phyloP scores from a whole-genome alignment of 1,140 invertebrate genomes.

The Meloidogyne floridensis region DNA sequence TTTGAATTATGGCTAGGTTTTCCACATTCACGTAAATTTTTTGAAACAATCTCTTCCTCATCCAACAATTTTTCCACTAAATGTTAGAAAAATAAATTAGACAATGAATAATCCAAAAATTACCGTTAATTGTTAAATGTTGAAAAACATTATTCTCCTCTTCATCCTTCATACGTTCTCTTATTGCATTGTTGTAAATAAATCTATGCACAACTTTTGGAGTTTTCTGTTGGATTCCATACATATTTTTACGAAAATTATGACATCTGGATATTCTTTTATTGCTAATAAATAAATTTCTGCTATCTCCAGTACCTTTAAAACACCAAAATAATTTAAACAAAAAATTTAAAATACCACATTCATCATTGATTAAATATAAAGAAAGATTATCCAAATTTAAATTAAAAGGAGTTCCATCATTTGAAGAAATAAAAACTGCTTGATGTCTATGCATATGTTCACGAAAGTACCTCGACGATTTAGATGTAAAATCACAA shows the following conservation, averaged over 20 bases:
- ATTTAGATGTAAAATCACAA: conserved; percentile 58
- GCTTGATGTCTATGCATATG: conserved; percentile 54
- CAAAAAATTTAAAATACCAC: conserved; percentile 28
- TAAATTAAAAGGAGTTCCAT: background rate
- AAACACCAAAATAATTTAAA: background rate
- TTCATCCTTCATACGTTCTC: background rate
- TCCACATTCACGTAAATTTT: background rate
- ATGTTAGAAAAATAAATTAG: background rate
- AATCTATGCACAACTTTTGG: background rate
- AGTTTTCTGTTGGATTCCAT: background rate
- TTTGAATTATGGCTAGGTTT: background rate
- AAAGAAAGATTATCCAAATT: conserved; percentile 27
- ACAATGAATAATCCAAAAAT: background rate
- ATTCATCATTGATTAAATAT: conserved; percentile 50
- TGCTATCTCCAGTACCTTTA: background rate
- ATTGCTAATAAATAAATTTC: background rate
- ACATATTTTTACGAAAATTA: background rate
- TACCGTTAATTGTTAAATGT: background rate
- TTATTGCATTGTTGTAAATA: background rate
- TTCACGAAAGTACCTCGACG: conserved; percentile 59
- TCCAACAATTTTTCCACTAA: background rate
- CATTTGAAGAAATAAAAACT: conserved; percentile 25
- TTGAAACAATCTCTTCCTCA: background rate
- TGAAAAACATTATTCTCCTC: background rate
- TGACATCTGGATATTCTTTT: background rate